Evolutionary conservation across 1,140 invertebrate species (phyloP), one percentile per base, ranked within the genome.

Genomic region (Aphis gossypii): DNA sequence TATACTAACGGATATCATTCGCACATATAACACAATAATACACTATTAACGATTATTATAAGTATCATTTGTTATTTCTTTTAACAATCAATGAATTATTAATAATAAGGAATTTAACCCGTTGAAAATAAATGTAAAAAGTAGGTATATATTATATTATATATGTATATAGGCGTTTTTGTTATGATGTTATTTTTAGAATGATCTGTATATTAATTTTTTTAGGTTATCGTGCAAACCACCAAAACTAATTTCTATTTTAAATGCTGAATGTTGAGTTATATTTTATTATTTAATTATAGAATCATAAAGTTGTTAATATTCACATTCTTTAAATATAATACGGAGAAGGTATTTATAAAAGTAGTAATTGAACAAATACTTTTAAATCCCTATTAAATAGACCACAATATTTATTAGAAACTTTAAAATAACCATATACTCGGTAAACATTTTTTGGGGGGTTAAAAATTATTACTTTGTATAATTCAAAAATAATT

Each of bases 191-290:
- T 83, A 83, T 83, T 38, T 83, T 83, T 83, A 83, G 35, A 82
- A 82, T 20, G 76, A 76, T 76, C 30, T 76, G 14, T n/a, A 0
- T 30, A 68, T 68, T 68, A n/a, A 68, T 20, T n/a, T 76, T 68
- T 76, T 76, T 76, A 76, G 60, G 60, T 18, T 76, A 76, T 76
- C 60, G 30, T 18, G 60, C 60, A 35, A n/a, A 76, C 30, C n/a
- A n/a, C 60, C 60, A 18, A 76, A 76, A 76, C 30, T 76, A 76
- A 76, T 76, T 76, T 76, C 60, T 76, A 76, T 76, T 76, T 76
- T 76, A 76, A 76, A 76, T 76, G 30, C 5, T 76, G 60, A 76
- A 76, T 76, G 60, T 76, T 14, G 14, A 76, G 60, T n/a, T 76
- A n/a, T 4, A 76, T n/a, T n/a, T 76, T n/a, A n/a, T 76, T 76